Evolutionary conservation across 2,797 vertebrate genomes (phyloP).

Genomic region (Cirrhinus molitorella): DNA sequence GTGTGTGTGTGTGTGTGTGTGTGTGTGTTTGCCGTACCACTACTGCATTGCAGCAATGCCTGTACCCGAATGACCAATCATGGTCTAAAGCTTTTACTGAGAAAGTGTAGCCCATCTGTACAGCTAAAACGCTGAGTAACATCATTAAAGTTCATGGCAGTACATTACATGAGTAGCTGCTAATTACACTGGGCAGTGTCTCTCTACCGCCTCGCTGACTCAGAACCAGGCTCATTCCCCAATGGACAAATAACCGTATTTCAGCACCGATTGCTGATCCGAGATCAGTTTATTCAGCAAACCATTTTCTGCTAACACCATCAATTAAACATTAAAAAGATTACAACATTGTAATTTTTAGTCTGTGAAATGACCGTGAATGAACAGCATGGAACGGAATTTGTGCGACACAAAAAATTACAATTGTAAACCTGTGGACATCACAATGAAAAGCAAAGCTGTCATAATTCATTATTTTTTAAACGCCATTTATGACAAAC

Average conservation of each 20-base stretch:
- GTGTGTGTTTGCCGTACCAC: constrained; percentile 11
- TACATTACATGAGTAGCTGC: constrained; percentile 53
- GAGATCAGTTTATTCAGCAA: constrained; percentile 30
- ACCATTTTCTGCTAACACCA: background rate
- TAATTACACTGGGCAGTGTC: constrained; percentile 49
- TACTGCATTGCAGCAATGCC: constrained; percentile 53
- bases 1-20: constrained; percentile 18
- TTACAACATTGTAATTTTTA: background rate
- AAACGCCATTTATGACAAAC: background rate
- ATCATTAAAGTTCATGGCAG: constrained; percentile 49
- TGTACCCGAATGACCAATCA: constrained; percentile 43
- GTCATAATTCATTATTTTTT: background rate
- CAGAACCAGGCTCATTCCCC: constrained; percentile 19
- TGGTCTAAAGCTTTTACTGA: constrained; percentile 40
- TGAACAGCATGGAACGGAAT: background rate
- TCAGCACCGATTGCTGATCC: constrained; percentile 2
- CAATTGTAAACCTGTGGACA: background rate
- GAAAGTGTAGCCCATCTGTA: constrained; percentile 45
- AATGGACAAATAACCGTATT: constrained; percentile 16
- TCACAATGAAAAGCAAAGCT: background rate
- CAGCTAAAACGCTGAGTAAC: constrained; percentile 43
- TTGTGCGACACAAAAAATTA: background rate
- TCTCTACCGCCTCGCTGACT: constrained; percentile 26
- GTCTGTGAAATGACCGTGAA: background rate
- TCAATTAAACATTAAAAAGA: constrained; percentile 6